These are phyloP conservation scores for Scaptomyza reducta DNA, from an alignment of 2,888 invertebrate genomes.

Conservation along the genomic window DNA sequence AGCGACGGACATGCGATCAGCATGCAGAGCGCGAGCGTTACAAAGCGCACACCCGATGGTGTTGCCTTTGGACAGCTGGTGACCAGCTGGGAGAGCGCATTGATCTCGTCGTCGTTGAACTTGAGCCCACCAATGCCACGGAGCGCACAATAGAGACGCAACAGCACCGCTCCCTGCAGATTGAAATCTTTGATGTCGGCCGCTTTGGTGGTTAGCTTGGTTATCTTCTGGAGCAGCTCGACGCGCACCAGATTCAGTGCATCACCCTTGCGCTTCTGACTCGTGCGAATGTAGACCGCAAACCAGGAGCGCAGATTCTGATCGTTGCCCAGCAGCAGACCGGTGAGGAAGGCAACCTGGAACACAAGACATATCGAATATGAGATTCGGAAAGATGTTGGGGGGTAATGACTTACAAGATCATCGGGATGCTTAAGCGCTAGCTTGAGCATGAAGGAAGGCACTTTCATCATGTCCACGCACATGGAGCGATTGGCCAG, in stretches of 20 bases:
- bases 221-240: conserved; percentile 90
- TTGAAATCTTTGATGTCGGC: conserved; percentile 87
- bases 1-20: conserved; percentile 96
- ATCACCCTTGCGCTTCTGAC: conserved; percentile 89
- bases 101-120: conserved; percentile 96
- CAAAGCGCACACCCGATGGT: conserved; percentile 96
- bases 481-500: conserved; percentile 93
- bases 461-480: conserved; percentile 94
- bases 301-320: conserved; percentile 96
- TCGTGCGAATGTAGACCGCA: conserved; percentile 93
- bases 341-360: conserved; percentile 93
- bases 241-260: conserved; percentile 87
- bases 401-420: conserved; percentile 85
- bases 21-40: conserved; percentile 96
- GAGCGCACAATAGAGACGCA: conserved; percentile 95
- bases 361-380: conserved; percentile 13
- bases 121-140: conserved; percentile 96
- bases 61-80: conserved; percentile 95
- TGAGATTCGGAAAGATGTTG: not conserved
- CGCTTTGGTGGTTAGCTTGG: conserved; percentile 87
- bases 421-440: conserved; percentile 89
- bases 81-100: conserved; percentile 91
- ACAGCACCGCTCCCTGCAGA: conserved; percentile 94
- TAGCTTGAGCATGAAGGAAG: conserved; percentile 93
- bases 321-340: conserved; percentile 94